Conservation (phyloP, 1,140 invertebrate genomes). For the Calycopis cecrops region DNA sequence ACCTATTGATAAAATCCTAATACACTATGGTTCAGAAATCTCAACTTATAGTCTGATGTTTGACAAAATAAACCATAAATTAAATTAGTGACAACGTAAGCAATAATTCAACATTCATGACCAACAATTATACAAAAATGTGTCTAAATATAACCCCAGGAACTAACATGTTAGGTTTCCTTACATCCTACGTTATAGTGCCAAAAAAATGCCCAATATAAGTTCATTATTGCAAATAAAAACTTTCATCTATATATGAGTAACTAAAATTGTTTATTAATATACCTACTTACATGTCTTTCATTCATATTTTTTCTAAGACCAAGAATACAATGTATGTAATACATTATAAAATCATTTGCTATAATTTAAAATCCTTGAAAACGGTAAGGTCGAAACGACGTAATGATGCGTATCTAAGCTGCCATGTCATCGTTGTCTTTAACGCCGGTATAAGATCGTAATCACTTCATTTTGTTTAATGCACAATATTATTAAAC, state of each 20-base stretch:
- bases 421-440: constrained; percentile 60
- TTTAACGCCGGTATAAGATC: constrained; percentile 54
- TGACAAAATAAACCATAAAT: constrained; percentile 39
- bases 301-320: too few relatives aligned
- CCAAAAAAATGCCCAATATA: too few relatives aligned
- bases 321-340: too few relatives aligned
- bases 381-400: constrained; percentile 29
- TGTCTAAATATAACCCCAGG: constrained; percentile 17
- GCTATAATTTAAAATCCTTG: not conserved
- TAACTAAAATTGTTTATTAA: too few relatives aligned
- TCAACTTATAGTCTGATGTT: too few relatives aligned
- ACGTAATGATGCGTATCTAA: constrained; percentile 56
- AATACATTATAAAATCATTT: constrained; percentile 6
- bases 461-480: constrained; percentile 68
- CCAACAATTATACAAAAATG: not conserved
- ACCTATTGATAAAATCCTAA: too few relatives aligned
- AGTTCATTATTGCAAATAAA: too few relatives aligned
- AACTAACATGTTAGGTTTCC: too few relatives aligned
- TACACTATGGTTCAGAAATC: too few relatives aligned
- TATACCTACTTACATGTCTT: too few relatives aligned
- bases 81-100: constrained; percentile 36
- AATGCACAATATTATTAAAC: constrained; percentile 62
- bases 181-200: too few relatives aligned
- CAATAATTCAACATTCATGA: constrained; percentile 23
- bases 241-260: too few relatives aligned